phyloP scores from a whole-genome alignment of 1,140 invertebrate species.

The Macrosteles quadrilineatus region DNA sequence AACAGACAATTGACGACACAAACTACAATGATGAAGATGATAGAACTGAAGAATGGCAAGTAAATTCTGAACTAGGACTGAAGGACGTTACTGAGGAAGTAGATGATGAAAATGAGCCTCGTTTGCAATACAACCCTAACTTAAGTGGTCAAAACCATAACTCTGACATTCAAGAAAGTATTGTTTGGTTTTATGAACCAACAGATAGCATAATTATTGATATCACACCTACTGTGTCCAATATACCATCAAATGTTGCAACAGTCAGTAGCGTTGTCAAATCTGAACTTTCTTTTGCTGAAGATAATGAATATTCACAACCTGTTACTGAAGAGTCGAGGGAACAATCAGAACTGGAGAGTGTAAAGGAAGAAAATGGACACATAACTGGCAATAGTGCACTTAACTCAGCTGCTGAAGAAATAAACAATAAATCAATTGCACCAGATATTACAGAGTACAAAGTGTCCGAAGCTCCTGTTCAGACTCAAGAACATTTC shows the following conservation, averaged over 20 bases:
- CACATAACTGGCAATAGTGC: no score
- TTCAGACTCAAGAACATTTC: neutral
- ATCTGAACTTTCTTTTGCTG: slow-evolving; percentile 28
- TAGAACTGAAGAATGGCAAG: slow-evolving; percentile 32
- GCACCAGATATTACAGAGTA: neutral
- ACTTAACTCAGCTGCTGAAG: neutral
- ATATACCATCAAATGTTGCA: neutral
- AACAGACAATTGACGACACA: slow-evolving; percentile 42
- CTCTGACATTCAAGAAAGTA: neutral
- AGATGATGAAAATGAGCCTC: neutral
- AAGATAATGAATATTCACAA: slow-evolving; percentile 32
- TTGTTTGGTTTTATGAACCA: slow-evolving; percentile 24
- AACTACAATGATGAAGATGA: slow-evolving; percentile 40
- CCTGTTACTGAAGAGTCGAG: neutral
- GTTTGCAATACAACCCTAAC: neutral
- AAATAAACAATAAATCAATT: neutral
- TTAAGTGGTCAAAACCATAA: neutral
- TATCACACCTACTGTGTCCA: neutral
- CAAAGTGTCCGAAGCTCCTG: neutral
- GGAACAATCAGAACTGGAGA: neutral
- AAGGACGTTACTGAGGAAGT: neutral
- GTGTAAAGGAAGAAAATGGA: neutral
- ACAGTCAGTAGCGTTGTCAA: no score
- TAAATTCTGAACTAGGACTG: neutral
- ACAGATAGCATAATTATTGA: neutral